Base-by-base conservation (phyloP, 37 sponge, comb jelly and placozoan genomes). In the Axinella damicornis region DNA sequence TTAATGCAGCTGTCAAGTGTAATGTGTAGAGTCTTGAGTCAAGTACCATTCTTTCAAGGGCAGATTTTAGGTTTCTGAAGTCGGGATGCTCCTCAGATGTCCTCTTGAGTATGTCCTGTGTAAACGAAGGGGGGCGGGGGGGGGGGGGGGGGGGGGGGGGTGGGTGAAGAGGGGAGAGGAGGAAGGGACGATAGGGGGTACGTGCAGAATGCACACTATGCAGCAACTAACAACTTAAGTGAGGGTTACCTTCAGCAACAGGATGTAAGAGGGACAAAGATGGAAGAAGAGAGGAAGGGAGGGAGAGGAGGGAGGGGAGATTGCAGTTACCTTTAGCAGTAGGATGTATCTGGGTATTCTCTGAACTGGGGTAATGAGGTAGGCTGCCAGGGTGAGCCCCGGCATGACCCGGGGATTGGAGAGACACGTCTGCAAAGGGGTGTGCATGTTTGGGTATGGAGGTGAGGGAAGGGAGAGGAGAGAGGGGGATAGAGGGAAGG, bases 341-440 rank as follows among this genome's bases (percentile, higher is more conserved):
- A 97, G 71, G 16, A 90, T 85, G 80, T 97, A 97, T 33, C 95
- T 61, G 5, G 98, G 93, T 6, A 97, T 92, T 69, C 98, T 89
- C 82, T 97, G 98, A 1, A 97, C 93, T 6, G 98, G 98, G 5
- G 94, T 90, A 68, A 97, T 92, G 67, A 97, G 90, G 71, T 93
- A 97, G 64, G 88, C 76, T 15, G 88, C 76, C 17, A 95, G 80
- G 19, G 86, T 84, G 22, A 97, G 74, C 12, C 98, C 95, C 12
- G 76, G 53, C 33, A 36, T 39, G 15, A 89, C 71, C 0, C 89
- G 85, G 36, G 88, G 74, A 53, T 88, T 77, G 33, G 57, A 15
- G 30, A 81, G 39, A 57, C 89, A 90, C n/a, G 16, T 1, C 89
- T 93, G 70, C 0, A 36, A 1, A 21, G 5, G 73, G 57, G 73